phyloP scores from a whole-genome alignment of 2,113 vertebrate genomes.

The Nibea coibor region DNA sequence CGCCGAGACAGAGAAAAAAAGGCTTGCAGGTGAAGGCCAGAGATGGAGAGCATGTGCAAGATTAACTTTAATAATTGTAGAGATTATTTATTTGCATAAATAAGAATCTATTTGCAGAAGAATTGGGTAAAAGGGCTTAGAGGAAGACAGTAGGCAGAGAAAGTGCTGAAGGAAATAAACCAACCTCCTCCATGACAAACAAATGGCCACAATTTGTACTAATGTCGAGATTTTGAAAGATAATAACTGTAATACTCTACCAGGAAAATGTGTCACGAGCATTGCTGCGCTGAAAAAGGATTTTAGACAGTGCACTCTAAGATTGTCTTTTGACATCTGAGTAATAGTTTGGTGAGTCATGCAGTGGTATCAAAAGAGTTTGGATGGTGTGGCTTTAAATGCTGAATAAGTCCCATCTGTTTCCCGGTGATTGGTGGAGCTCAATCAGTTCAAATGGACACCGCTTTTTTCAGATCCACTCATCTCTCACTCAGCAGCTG shows the following conservation, averaged over 20 bases:
- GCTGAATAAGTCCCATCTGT: constrained; percentile 21
- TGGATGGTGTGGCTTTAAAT: constrained; percentile 12
- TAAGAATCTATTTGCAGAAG: constrained; percentile 1
- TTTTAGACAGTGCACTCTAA: not conserved
- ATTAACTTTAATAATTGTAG: constrained; percentile 38
- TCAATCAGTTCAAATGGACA: constrained; percentile 30
- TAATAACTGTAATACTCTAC: not conserved
- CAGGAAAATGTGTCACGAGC: not conserved
- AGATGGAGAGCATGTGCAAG: not conserved
- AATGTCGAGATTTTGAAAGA: not conserved
- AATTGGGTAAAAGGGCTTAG: not conserved
- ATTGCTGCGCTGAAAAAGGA: not conserved
- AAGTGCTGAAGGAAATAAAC: not conserved
- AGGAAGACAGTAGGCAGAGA: not conserved
- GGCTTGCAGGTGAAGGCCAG: constrained; percentile 33
- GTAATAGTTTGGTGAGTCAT: constrained; percentile 25
- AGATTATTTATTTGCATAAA: constrained; percentile 40
- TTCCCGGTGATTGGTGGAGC: constrained; percentile 28
- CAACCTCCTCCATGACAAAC: not conserved
- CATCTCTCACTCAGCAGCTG: not conserved
- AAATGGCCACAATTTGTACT: not conserved
- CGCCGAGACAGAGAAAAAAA: constrained; percentile 7
- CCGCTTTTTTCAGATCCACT: constrained; percentile 21
- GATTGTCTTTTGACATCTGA: constrained; percentile 1
- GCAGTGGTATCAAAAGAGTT: constrained; percentile 17